These are phyloP conservation scores for Boulengeromyrus knoepffleri DNA, from an alignment of 2,113 vertebrate species.

Conservation along the genomic window DNA sequence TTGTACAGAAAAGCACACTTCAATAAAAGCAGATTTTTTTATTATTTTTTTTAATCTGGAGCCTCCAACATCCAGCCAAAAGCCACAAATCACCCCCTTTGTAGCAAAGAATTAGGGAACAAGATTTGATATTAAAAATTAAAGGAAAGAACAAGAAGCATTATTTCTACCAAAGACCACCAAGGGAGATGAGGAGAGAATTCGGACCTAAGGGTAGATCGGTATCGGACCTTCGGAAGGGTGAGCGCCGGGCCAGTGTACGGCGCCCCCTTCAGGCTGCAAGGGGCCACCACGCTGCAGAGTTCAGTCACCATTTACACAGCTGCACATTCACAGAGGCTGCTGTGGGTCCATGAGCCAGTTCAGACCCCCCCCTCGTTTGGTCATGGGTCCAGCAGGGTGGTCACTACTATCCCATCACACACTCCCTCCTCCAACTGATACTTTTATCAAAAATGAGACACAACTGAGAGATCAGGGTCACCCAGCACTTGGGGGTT, in stretches of 20 bases:
- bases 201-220: conserved; percentile 59
- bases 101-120: conserved; percentile 73
- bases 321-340: neutral
- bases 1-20: conserved; percentile 47
- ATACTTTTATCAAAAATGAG: neutral
- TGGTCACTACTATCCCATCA: neutral
- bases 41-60: conserved; percentile 48
- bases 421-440: neutral
- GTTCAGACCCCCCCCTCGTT: neutral
- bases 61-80: conserved; percentile 68
- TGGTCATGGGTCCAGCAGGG: neutral
- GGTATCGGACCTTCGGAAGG: conserved; percentile 14
- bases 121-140: conserved; percentile 68
- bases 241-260: conserved; percentile 40
- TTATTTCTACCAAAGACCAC: conserved; percentile 68
- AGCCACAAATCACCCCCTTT: conserved; percentile 73
- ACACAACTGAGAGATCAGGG: neutral
- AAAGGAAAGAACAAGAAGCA: conserved; percentile 61
- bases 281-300: neutral
- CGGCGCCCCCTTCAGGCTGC: conserved; percentile 26
- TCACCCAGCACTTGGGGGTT: neutral
- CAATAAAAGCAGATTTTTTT: conserved; percentile 66
- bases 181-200: conserved; percentile 58
- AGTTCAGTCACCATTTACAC: neutral
- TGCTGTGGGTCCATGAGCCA: neutral